Conservation (phyloP, 2,113 vertebrate species). For the Mustela nigripes region DNA sequence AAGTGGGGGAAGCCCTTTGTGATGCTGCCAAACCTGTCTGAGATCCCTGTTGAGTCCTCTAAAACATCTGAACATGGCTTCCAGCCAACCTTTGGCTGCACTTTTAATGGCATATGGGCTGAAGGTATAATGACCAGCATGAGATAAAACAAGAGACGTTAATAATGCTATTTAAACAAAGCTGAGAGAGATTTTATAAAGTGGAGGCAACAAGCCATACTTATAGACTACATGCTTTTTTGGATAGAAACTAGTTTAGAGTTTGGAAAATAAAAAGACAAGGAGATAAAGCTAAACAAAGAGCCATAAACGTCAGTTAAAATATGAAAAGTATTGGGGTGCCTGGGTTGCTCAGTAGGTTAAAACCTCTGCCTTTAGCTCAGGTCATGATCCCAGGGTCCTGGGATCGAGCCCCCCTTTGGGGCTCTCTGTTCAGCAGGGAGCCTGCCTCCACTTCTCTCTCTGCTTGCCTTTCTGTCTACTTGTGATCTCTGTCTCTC, state of each 20-base stretch:
- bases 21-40: neutral
- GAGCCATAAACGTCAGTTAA: neutral
- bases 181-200: neutral
- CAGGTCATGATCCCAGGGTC: too few species aligned
- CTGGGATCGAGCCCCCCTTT: too few species aligned
- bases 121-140: neutral
- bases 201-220: neutral
- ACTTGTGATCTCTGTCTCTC: too few species aligned
- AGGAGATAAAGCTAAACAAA: neutral
- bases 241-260: neutral
- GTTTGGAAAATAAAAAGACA: neutral
- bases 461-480: too few species aligned
- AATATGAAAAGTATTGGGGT: neutral
- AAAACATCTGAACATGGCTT: neutral
- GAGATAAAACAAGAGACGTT: neutral
- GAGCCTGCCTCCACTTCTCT: too few species aligned
- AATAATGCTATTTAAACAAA: conserved; percentile 30
- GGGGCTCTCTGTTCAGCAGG: too few species aligned
- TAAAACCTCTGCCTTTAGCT: too few species aligned
- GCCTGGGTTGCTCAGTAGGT: too few species aligned
- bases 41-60: neutral
- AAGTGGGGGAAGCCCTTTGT: neutral
- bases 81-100: neutral
- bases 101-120: neutral
- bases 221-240: neutral